These are phyloP conservation scores for Sitodiplosis mosellana DNA, from an alignment of 1,140 invertebrate species.

Conservation along the genomic window DNA sequence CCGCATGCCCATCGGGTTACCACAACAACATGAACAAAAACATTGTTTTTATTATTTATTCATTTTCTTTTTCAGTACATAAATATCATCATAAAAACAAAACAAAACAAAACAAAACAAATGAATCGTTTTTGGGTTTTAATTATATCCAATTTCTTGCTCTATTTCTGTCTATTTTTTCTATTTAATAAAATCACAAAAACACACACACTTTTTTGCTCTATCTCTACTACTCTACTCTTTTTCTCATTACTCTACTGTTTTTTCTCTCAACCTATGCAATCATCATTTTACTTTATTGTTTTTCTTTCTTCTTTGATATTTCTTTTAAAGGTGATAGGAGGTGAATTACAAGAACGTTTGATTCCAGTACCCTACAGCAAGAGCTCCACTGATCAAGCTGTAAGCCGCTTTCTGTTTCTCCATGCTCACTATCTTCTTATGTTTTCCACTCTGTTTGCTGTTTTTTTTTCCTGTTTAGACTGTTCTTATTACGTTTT, in stretches of 20 bases:
- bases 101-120: too few relatives aligned
- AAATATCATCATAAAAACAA: too few relatives aligned
- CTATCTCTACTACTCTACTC: too few relatives aligned
- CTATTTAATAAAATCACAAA: neutral
- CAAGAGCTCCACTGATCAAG: constrained; percentile 98
- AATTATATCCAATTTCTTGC: neutral
- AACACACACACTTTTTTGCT: too few relatives aligned
- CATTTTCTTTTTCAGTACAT: too few relatives aligned
- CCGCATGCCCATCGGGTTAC: too few relatives aligned
- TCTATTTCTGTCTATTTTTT: neutral
- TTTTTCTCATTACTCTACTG: too few relatives aligned
- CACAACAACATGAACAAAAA: too few relatives aligned
- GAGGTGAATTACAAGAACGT: constrained; percentile 97
- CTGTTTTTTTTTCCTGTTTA: neutral
- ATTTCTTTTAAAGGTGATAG: constrained; percentile 60
- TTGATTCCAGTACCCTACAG: constrained; percentile 98
- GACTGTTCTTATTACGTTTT: constrained; percentile 10
- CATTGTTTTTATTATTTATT: too few relatives aligned
- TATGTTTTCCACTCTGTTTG: constrained; percentile 15
- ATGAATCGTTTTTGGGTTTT: too few relatives aligned
- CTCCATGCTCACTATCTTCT: constrained; percentile 18
- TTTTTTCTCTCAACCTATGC: too few relatives aligned
- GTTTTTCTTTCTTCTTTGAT: neutral
- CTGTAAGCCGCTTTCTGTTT: constrained; percentile 64
- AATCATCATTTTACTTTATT: neutral